Evolutionary conservation across 2,888 invertebrate species (phyloP).

Genomic region (Pyrochroa serraticornis): DNA sequence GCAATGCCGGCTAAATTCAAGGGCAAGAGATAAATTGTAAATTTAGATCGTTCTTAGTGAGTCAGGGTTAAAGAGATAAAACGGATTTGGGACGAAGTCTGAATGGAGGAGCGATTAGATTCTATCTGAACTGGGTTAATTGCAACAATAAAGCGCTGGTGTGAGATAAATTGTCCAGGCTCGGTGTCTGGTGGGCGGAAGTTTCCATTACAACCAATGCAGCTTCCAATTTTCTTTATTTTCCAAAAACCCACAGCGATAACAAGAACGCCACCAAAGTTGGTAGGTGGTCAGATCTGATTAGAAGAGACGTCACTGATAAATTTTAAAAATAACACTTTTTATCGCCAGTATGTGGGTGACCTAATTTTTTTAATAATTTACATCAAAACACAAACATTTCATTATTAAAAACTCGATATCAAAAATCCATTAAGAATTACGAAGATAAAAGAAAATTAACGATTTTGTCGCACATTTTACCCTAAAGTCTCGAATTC

Average conservation of each 20-base stretch:
- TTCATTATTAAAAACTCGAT: too few relatives aligned
- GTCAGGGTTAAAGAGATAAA: conserved; percentile 32
- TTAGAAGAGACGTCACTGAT: conserved; percentile 5
- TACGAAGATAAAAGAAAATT: too few relatives aligned
- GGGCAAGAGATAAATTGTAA: conserved; percentile 7
- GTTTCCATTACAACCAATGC: too few relatives aligned
- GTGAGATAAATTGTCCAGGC: conserved; percentile 2
- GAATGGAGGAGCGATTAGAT: conserved; percentile 21
- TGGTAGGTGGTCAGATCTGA: too few relatives aligned
- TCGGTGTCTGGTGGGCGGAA: too few relatives aligned
- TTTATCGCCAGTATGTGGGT: conserved; percentile 19
- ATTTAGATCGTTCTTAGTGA: conserved; percentile 27
- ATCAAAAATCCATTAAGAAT: too few relatives aligned
- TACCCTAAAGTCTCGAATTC: too few relatives aligned
- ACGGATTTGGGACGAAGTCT: conserved; percentile 24
- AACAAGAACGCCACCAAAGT: background rate
- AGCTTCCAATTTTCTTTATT: too few relatives aligned
- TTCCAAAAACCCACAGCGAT: background rate
- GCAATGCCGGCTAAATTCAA: conserved; percentile 15
- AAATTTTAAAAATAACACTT: conserved; percentile 3
- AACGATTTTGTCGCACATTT: too few relatives aligned
- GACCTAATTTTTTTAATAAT: conserved; percentile 5
- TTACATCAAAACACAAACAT: too few relatives aligned
- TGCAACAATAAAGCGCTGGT: conserved; percentile 14
- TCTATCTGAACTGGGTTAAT: conserved; percentile 21